These are phyloP conservation scores for Chrysolina americana DNA, from an alignment of 2,888 invertebrate species.

Conservation along the genomic window DNA sequence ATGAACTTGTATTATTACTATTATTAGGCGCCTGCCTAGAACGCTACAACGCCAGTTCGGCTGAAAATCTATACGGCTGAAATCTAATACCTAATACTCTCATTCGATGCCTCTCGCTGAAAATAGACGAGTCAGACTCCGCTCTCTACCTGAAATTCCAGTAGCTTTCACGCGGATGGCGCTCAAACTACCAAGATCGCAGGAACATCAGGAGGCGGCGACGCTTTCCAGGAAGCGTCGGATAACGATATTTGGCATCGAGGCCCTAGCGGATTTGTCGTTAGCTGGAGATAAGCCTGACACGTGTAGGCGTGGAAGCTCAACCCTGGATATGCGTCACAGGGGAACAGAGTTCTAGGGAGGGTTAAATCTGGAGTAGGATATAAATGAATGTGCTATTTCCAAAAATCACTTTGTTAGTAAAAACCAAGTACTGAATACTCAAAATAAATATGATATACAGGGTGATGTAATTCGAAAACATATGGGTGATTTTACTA, in stretches of 20 bases:
- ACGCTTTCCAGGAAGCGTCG: slow-evolving; percentile 51
- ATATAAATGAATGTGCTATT: slow-evolving; percentile 28
- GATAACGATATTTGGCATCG: slow-evolving; percentile 36
- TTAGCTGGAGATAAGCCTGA: slow-evolving; percentile 3
- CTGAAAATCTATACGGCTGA: not conserved
- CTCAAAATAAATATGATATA: no score
- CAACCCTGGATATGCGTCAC: slow-evolving; percentile 58
- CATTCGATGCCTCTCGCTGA: not conserved
- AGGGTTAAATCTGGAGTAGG: slow-evolving; percentile 48
- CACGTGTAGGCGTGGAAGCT: slow-evolving; percentile 60
- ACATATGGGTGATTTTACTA: no score
- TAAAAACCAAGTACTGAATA: no score
- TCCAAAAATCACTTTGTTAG: not conserved
- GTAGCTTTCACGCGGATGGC: slow-evolving; percentile 60
- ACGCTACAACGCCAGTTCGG: not conserved
- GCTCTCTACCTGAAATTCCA: slow-evolving; percentile 11
- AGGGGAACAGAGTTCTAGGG: slow-evolving; percentile 58
- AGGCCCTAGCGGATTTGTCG: slow-evolving; percentile 7
- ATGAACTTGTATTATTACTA: no score
- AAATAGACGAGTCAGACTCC: not conserved
- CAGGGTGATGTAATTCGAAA: no score
- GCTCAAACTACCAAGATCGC: slow-evolving; percentile 53
- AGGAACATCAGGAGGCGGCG: slow-evolving; percentile 55
- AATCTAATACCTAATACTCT: no score
- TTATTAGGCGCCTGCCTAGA: not conserved